These are phyloP conservation scores for Antheraea pernyi DNA, from an alignment of 1,140 invertebrate genomes.

Conservation along the genomic window DNA sequence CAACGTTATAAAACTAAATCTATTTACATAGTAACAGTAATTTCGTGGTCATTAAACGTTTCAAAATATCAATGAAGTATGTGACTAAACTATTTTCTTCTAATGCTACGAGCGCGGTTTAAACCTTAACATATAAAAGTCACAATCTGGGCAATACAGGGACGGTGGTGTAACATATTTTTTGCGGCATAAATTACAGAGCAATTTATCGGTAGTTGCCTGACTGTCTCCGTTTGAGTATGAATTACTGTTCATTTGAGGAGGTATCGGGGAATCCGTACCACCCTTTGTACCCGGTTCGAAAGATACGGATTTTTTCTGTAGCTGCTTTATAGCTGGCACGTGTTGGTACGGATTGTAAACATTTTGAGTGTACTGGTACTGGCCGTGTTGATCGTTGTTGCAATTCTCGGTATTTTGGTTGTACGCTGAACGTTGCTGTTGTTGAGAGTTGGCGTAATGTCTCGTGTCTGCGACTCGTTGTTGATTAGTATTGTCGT, in stretches of 20 bases:
- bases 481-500: conserved; percentile 46
- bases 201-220: conserved; percentile 66
- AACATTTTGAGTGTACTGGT: conserved; percentile 65
- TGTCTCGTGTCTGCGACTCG: conserved; percentile 46
- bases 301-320: conserved; percentile 84
- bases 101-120: conserved; percentile 76
- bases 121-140: conserved; percentile 94
- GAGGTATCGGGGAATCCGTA: conserved; percentile 77
- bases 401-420: conserved; percentile 36
- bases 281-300: conserved; percentile 83
- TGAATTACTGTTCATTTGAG: conserved; percentile 63
- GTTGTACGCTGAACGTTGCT: conserved; percentile 43
- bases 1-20: background rate
- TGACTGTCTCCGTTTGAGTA: conserved; percentile 29
- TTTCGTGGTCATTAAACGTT: background rate
- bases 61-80: background rate
- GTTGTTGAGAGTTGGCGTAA: conserved; percentile 47
- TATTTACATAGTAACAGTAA: background rate
- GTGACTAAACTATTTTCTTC: background rate
- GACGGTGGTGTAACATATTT: conserved; percentile 87
- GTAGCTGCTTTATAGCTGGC: conserved; percentile 76
- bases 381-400: conserved; percentile 38
- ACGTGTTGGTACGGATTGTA: conserved; percentile 81
- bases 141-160: conserved; percentile 92
- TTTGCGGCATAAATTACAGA: conserved; percentile 92